Conservation (phyloP, 2,797 vertebrate species). For the Hippocampus kuda region DNA sequence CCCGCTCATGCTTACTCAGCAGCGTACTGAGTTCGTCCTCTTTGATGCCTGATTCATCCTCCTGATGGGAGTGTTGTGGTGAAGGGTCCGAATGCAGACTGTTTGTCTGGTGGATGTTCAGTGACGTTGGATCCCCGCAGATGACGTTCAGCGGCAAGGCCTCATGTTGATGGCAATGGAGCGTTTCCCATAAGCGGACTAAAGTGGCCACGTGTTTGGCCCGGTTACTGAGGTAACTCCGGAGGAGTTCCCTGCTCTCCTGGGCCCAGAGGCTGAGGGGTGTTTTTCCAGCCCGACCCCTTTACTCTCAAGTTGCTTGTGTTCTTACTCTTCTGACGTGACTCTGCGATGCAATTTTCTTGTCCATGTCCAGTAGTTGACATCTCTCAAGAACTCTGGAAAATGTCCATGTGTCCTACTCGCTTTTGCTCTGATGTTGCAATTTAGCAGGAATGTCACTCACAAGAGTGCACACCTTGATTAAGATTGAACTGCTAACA, state of each 20-base stretch:
- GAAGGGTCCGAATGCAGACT: constrained; percentile 28
- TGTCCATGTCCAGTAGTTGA: constrained; percentile 38
- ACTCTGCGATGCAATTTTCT: constrained; percentile 50
- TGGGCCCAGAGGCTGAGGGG: background rate
- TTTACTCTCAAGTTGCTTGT: constrained; percentile 27
- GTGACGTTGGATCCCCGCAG: constrained; percentile 29
- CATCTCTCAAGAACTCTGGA: constrained; percentile 42
- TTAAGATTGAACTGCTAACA: background rate
- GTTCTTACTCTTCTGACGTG: constrained; percentile 24
- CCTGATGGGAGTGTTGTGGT: constrained; percentile 19
- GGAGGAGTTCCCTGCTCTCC: background rate
- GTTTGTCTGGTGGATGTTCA: constrained; percentile 48
- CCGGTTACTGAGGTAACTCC: background rate
- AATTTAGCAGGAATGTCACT: background rate
- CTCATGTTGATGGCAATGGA: constrained; percentile 22
- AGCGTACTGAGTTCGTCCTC: constrained; percentile 28
- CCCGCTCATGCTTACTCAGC: constrained; percentile 27
- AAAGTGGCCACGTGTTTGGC: background rate
- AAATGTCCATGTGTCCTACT: background rate
- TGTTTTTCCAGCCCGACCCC: constrained; percentile 52
- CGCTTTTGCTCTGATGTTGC: background rate
- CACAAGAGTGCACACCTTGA: background rate
- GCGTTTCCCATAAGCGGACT: constrained; percentile 1
- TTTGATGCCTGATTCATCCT: constrained; percentile 35
- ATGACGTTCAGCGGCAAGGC: constrained; percentile 13